Conservation (phyloP, 1,140 invertebrate genomes). For the Trinorchestia longiramus region DNA sequence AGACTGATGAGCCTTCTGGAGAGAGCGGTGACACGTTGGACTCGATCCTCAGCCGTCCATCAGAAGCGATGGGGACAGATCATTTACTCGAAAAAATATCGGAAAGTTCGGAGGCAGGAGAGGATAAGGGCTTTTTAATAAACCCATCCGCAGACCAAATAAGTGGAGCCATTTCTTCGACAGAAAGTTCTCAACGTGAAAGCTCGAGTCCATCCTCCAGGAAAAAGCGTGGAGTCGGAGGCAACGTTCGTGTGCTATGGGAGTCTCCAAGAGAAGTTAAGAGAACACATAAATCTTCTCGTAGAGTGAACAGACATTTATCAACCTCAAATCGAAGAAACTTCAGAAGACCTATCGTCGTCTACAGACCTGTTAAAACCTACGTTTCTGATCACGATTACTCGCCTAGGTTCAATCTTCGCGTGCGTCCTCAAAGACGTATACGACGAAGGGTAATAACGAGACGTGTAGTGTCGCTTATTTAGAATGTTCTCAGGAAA, state of each 20-base stretch:
- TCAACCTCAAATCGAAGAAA: background rate
- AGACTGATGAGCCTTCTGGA: background rate
- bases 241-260: background rate
- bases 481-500: background rate
- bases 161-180: background rate
- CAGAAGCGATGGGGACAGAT: background rate
- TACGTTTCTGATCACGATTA: background rate
- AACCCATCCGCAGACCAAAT: background rate
- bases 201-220: background rate
- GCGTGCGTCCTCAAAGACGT: background rate
- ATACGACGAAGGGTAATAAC: background rate
- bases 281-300: background rate
- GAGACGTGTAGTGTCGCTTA: background rate
- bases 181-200: background rate
- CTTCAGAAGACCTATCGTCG: background rate
- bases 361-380: background rate
- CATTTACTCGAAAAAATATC: background rate
- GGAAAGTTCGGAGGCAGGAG: background rate
- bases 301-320: background rate
- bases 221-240: background rate
- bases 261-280: background rate
- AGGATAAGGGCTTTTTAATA: background rate
- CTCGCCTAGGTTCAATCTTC: background rate
- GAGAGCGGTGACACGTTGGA: background rate
- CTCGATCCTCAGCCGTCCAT: background rate